Evolutionary conservation across 2,888 invertebrate species (phyloP).

Genomic region (Xylocampa areola): DNA sequence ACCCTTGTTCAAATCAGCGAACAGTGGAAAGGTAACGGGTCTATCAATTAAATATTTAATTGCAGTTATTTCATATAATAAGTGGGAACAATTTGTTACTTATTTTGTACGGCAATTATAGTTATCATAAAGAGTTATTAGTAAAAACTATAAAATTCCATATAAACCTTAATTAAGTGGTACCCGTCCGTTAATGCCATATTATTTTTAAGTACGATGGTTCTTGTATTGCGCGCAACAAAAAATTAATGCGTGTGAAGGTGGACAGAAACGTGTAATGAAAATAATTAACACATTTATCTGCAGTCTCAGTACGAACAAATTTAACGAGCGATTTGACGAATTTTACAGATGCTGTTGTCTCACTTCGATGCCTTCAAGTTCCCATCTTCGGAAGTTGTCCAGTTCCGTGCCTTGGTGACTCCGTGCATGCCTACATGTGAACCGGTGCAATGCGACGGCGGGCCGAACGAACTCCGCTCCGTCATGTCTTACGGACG

Average conservation of each 20-base stretch:
- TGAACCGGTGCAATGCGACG: constrained; percentile 97
- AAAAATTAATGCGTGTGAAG: constrained; percentile 39
- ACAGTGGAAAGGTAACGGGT: constrained; percentile 92
- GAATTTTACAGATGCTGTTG: constrained; percentile 92
- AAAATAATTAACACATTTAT: constrained; percentile 45
- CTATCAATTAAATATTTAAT: neutral
- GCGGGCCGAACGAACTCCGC: constrained; percentile 95
- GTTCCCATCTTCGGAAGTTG: constrained; percentile 98
- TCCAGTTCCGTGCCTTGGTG: constrained; percentile 98
- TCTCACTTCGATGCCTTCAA: constrained; percentile 99
- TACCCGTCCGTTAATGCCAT: constrained; percentile 18
- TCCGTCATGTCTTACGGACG: constrained; percentile 95
- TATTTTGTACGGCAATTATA: neutral
- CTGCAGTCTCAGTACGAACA: constrained; percentile 16
- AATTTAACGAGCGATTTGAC: constrained; percentile 39
- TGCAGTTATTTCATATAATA: neutral
- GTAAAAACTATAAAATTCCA: constrained; percentile 20
- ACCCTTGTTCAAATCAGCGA: constrained; percentile 95
- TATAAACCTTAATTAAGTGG: constrained; percentile 32
- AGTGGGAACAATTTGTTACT: neutral
- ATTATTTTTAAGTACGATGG: constrained; percentile 29
- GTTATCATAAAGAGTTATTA: constrained; percentile 10
- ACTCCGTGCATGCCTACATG: constrained; percentile 98
- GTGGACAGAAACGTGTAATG: constrained; percentile 28
- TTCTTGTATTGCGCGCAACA: constrained; percentile 27